Evolutionary conservation across 1,140 invertebrate species (phyloP).

Genomic region (Mercenaria mercenaria): DNA sequence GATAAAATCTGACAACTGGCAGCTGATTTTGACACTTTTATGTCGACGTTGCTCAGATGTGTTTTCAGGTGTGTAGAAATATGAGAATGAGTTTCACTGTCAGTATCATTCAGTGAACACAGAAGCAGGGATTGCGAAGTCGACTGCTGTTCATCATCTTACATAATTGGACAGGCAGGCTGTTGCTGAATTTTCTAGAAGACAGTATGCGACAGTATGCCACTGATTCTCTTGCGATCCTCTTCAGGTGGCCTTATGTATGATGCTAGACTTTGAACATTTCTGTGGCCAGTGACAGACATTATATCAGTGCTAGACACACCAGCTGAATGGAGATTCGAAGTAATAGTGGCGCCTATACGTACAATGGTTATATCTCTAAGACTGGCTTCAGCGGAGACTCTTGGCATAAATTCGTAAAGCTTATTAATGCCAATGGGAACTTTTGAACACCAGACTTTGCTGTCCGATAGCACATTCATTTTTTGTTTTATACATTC

Average conservation of each 20-base stretch:
- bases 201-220: not conserved
- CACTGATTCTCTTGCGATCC: not conserved
- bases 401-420: not conserved
- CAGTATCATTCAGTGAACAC: no score
- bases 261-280: constrained; percentile 1
- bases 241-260: not conserved
- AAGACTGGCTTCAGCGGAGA: not conserved
- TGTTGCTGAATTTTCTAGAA: not conserved
- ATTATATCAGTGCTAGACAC: constrained; percentile 7
- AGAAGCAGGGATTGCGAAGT: no score
- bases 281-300: constrained; percentile 34
- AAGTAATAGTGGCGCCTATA: not conserved
- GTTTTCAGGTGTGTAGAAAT: no score
- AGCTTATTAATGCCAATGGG: not conserved
- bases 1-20: not conserved
- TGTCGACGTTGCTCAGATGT: not conserved
- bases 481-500: not conserved
- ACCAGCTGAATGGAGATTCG: not conserved
- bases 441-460: not conserved
- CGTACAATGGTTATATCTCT: constrained; percentile 13
- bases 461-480: not conserved
- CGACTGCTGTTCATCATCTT: not conserved
- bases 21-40: constrained; percentile 2
- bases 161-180: not conserved
- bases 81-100: no score